phyloP scores from a whole-genome alignment of 2,888 invertebrate species.

The Crepidodera aurea region DNA sequence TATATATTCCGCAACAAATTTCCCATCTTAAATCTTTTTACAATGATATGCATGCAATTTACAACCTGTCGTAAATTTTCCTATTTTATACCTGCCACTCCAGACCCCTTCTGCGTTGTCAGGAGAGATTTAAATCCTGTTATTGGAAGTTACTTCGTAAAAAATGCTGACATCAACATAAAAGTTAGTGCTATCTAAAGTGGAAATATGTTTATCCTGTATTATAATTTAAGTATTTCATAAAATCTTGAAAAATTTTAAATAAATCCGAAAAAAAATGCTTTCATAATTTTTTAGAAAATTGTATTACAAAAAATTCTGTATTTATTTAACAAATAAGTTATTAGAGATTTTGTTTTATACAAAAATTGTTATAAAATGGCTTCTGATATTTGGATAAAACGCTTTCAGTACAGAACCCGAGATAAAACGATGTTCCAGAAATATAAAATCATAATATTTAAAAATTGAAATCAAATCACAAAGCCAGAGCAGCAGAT shows the following conservation, averaged over 20 bases:
- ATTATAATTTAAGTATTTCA: not conserved
- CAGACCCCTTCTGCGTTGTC: not conserved
- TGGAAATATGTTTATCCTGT: not conserved
- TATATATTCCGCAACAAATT: not conserved
- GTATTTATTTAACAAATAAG: no score
- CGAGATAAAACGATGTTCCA: not conserved
- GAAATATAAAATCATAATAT: no score
- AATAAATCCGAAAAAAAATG: no score
- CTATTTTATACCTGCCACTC: slow-evolving; percentile 15
- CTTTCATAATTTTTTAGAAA: no score
- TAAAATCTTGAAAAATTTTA: no score
- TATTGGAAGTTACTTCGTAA: not conserved
- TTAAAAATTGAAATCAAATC: no score
- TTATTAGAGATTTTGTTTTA: no score
- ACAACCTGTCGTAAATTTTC: slow-evolving; percentile 9
- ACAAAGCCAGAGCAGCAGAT: no score
- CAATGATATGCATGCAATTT: slow-evolving; percentile 5
- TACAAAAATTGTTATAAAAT: no score
- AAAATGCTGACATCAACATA: slow-evolving; percentile 1
- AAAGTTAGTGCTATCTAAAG: not conserved
- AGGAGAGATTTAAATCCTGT: slow-evolving; percentile 11
- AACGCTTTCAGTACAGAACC: not conserved
- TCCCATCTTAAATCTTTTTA: not conserved
- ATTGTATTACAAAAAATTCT: no score
- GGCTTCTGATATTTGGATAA: not conserved